These are phyloP conservation scores for Camponotus pennsylvanicus DNA, from an alignment of 1,140 invertebrate genomes.

Conservation along the genomic window DNA sequence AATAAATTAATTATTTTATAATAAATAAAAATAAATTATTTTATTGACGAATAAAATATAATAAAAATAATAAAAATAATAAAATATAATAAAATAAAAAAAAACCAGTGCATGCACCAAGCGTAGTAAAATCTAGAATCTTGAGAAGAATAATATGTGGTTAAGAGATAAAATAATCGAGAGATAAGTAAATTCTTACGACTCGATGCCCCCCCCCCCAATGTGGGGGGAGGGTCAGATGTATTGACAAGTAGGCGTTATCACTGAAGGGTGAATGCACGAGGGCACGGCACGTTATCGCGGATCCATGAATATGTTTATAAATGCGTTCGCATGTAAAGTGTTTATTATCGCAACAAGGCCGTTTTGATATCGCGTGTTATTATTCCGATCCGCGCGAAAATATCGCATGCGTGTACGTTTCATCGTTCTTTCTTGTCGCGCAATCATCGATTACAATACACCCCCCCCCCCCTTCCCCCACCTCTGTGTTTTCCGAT, in stretches of 20 bases:
- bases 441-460: not conserved
- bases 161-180: not conserved
- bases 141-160: too few species aligned
- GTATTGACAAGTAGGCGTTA: not conserved
- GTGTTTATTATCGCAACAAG: conserved; percentile 46
- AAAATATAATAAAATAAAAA: not conserved
- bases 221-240: not conserved
- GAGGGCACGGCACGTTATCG: not conserved
- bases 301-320: not conserved
- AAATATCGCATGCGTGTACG: too few species aligned
- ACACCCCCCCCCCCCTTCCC: not conserved
- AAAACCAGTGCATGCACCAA: not conserved
- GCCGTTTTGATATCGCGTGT: not conserved
- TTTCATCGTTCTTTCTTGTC: too few species aligned
- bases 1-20: too few species aligned
- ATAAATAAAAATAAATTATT: too few species aligned
- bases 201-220: too few species aligned
- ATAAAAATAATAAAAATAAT: too few species aligned
- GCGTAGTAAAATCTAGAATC: not conserved
- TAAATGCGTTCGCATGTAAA: not conserved
- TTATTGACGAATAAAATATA: too few species aligned
- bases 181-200: not conserved
- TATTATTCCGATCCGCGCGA: not conserved
- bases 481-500: not conserved
- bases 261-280: conserved; percentile 10